Conservation (phyloP, 2,113 vertebrate genomes). For the Silurus meridionalis region DNA sequence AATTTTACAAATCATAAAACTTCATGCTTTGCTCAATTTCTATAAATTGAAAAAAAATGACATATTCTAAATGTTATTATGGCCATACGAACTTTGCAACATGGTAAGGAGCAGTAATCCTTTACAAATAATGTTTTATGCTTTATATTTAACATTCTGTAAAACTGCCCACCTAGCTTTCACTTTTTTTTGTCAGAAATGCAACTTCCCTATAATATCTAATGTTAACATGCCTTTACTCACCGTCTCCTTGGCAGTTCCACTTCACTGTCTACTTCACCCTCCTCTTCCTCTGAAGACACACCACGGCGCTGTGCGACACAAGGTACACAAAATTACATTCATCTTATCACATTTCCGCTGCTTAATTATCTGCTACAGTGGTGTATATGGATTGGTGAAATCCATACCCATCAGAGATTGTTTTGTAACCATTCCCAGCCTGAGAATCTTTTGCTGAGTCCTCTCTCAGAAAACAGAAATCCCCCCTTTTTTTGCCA, state of each 20-base stretch:
- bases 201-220: not conserved
- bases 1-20: not conserved
- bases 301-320: constrained; percentile 80
- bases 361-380: not conserved
- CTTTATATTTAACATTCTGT: not conserved
- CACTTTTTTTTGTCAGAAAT: not conserved
- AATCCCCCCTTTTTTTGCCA: too few species aligned
- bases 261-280: constrained; percentile 91
- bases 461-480: too few species aligned
- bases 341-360: not conserved
- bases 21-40: not conserved
- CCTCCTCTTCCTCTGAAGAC: constrained; percentile 91
- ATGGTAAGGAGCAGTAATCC: not conserved
- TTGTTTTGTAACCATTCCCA: too few species aligned
- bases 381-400: too few species aligned
- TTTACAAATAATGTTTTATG: not conserved
- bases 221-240: constrained; percentile 39
- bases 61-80: not conserved
- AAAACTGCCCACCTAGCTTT: not conserved
- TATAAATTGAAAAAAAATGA: too few species aligned
- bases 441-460: too few species aligned
- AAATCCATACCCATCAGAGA: too few species aligned
- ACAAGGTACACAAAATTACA: not conserved
- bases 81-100: not conserved
- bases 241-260: constrained; percentile 85